phyloP scores from a whole-genome alignment of 2,888 invertebrate genomes.

The Odontocolon sp. region DNA sequence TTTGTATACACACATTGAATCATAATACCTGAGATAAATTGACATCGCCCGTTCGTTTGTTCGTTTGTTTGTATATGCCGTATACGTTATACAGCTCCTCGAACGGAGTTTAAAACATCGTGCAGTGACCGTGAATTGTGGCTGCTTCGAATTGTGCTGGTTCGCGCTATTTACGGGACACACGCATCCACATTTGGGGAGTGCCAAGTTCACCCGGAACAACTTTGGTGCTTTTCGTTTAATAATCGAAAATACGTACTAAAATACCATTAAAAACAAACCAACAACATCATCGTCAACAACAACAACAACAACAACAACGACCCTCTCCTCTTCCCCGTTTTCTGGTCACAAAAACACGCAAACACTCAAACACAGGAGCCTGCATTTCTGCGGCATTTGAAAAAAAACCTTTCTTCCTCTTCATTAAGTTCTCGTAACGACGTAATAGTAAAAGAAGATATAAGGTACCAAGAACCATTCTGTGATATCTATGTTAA shows the following conservation, averaged over 20 bases:
- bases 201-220: conserved; percentile 60
- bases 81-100: conserved; percentile 41
- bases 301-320: conserved; percentile 37
- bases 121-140: conserved; percentile 45
- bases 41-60: conserved; percentile 72
- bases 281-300: conserved; percentile 17
- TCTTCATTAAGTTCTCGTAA: conserved; percentile 78
- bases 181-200: conserved; percentile 58
- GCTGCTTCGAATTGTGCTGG: conserved; percentile 58
- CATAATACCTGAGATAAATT: conserved; percentile 72
- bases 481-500: conserved; percentile 85
- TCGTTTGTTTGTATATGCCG: conserved; percentile 42
- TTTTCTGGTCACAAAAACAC: conserved; percentile 50
- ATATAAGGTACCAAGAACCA: conserved; percentile 83
- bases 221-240: conserved; percentile 68
- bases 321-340: conserved; percentile 48
- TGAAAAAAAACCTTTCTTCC: conserved; percentile 77
- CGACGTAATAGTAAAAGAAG: conserved; percentile 76
- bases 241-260: conserved; percentile 51
- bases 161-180: conserved; percentile 65
- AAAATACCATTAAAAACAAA: conserved; percentile 41
- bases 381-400: conserved; percentile 75
- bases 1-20: conserved; percentile 70
- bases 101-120: conserved; percentile 33
- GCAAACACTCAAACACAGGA: conserved; percentile 56